Percentiles rank a stretch among this genome's conserved stretches.
Evolutionary conservation across 2,888 invertebrate species (phyloP).

Genomic region (Leptopterna dolabrata): DNA sequence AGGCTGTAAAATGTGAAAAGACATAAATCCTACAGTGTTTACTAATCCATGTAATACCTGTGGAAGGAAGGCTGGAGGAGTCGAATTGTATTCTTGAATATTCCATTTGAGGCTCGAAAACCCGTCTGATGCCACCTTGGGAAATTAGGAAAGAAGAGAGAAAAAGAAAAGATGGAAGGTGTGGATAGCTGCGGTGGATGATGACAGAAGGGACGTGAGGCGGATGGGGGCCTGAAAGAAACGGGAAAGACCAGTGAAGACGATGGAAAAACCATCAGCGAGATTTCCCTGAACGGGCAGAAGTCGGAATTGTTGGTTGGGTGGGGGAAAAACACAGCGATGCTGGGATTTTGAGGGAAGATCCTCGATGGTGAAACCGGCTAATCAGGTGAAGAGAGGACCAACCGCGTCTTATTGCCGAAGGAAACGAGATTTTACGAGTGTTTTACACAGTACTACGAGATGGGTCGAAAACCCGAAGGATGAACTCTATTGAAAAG

Average conservation of each 20-base stretch:
- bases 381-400: not conserved
- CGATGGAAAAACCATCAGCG: not conserved
- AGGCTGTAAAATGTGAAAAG: slow-evolving; percentile 1
- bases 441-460: not conserved
- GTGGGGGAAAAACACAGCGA: not conserved
- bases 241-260: not conserved
- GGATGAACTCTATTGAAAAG: too few relatives aligned
- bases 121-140: not conserved
- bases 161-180: not conserved
- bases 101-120: not conserved
- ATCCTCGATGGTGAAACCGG: not conserved
- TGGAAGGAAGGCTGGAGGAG: not conserved
- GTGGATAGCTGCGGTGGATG: not conserved
- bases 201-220: not conserved
- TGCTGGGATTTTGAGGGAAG: not conserved
- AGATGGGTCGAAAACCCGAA: too few relatives aligned
- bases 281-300: not conserved
- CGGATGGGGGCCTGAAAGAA: not conserved
- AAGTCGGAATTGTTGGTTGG: not conserved
- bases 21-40: not conserved
- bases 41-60: slow-evolving; percentile 28
- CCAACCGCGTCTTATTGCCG: not conserved
- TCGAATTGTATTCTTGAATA: not conserved
- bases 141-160: slow-evolving; percentile 16
- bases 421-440: not conserved